Conservation (phyloP, 1,140 invertebrate species). For the Bilobella aurantiaca region DNA sequence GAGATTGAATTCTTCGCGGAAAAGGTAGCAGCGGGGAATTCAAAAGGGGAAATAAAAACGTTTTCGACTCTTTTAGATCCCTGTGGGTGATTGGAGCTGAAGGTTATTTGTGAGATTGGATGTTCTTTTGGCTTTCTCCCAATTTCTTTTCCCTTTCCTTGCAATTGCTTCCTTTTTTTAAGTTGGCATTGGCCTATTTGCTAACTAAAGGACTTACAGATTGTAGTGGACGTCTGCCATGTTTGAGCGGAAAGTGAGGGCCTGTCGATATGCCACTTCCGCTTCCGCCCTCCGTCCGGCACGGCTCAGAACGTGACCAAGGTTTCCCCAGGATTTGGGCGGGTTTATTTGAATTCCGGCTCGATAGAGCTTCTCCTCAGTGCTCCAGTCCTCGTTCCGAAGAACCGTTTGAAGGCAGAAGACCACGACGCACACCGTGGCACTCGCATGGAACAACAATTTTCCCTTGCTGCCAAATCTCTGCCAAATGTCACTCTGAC, state of each 20-base stretch:
- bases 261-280: constrained; percentile 72
- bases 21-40: neutral
- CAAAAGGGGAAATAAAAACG: neutral
- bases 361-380: constrained; percentile 84
- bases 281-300: constrained; percentile 74
- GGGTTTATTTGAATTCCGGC: constrained; percentile 86
- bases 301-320: constrained; percentile 79
- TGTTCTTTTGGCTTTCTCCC: neutral
- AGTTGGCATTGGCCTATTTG: neutral
- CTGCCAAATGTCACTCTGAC: constrained; percentile 1
- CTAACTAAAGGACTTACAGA: constrained; percentile 59
- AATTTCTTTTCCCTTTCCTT: neutral
- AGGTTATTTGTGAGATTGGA: neutral
- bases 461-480: neutral
- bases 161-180: neutral
- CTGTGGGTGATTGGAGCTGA: neutral
- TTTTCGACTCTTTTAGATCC: neutral
- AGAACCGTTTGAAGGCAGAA: constrained; percentile 65
- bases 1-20: neutral
- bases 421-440: constrained; percentile 41
- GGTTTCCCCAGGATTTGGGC: constrained; percentile 73
- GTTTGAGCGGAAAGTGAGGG: constrained; percentile 74
- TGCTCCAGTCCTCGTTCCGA: constrained; percentile 79
- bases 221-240: constrained; percentile 97
- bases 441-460: neutral